A percentile compares a stretch with the other conserved stretches of the same genome.
Evolutionary conservation across 2,113 vertebrate genomes (phyloP).

Genomic region (Protobothrops flavoviridis): DNA sequence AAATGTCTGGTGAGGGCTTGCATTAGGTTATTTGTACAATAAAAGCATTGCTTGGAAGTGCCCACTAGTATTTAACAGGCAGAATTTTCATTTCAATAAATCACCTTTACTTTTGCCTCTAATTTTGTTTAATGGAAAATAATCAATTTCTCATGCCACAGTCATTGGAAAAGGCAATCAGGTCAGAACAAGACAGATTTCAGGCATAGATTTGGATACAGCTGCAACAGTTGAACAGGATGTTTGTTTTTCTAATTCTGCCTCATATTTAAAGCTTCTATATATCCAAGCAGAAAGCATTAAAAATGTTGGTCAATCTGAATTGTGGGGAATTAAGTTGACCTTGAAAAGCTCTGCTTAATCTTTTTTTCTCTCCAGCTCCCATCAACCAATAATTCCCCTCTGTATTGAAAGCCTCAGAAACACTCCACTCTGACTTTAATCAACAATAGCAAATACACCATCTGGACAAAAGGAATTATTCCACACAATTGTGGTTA

Average conservation of each 20-base stretch:
- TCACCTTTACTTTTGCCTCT: not conserved
- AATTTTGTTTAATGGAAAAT: constrained; percentile 2
- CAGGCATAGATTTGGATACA: constrained; percentile 3
- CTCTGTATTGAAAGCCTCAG: constrained; percentile 50
- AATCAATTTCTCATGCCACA: constrained; percentile 7
- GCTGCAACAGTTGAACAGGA: constrained; percentile 10
- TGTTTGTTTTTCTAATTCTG: constrained; percentile 43
- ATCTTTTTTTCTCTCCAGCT: constrained; percentile 51
- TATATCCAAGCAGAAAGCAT: constrained; percentile 44
- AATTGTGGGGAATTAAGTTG: constrained; percentile 46
- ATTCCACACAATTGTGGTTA: constrained; percentile 21
- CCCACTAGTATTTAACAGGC: not conserved
- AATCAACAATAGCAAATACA: constrained; percentile 25
- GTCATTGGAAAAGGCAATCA: constrained; percentile 8
- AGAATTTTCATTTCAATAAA: constrained; percentile 26
- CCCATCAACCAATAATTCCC: constrained; percentile 56
- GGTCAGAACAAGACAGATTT: not conserved
- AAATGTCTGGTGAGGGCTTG: not conserved
- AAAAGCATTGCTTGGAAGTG: not conserved
- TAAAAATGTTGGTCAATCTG: constrained; percentile 53
- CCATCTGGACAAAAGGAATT: constrained; percentile 38
- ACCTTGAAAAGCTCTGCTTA: constrained; percentile 62
- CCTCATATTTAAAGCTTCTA: constrained; percentile 42
- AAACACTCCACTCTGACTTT: constrained; percentile 51
- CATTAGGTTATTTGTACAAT: not conserved